Evolutionary conservation across 2,113 vertebrate species (phyloP).

Genomic region (Gymnobelideus leadbeateri): DNA sequence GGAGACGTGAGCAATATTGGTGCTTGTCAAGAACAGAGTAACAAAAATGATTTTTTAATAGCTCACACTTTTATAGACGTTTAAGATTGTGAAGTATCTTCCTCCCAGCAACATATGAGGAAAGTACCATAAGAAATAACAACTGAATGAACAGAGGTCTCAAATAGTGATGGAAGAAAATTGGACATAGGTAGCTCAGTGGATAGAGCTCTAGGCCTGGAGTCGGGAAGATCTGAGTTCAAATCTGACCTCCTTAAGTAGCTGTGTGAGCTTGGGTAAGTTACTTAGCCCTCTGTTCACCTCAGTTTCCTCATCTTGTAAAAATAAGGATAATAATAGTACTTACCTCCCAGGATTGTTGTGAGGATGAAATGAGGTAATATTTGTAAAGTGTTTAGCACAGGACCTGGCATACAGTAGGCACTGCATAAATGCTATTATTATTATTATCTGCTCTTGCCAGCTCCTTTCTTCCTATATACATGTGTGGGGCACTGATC

Average conservation of each 20-base stretch:
- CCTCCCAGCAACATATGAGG: too few relatives aligned
- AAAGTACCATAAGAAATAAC: too few relatives aligned
- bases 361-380: neutral
- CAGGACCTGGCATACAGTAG: neutral
- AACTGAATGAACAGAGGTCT: too few relatives aligned
- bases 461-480: neutral
- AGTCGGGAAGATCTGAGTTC: neutral
- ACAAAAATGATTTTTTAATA: neutral
- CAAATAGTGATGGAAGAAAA: too few relatives aligned
- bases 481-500: neutral
- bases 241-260: neutral
- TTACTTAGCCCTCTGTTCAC: neutral
- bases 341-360: neutral
- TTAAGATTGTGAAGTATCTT: too few relatives aligned
- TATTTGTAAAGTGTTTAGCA: neutral
- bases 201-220: neutral
- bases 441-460: neutral
- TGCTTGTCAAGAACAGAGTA: neutral
- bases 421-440: neutral
- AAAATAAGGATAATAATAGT: neutral
- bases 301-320: neutral
- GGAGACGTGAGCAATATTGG: neutral
- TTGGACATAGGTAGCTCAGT: neutral
- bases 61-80: too few relatives aligned
- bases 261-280: neutral